phyloP scores from a whole-genome alignment of 2,797 vertebrate species.

The Cheirogaleus major region DNA sequence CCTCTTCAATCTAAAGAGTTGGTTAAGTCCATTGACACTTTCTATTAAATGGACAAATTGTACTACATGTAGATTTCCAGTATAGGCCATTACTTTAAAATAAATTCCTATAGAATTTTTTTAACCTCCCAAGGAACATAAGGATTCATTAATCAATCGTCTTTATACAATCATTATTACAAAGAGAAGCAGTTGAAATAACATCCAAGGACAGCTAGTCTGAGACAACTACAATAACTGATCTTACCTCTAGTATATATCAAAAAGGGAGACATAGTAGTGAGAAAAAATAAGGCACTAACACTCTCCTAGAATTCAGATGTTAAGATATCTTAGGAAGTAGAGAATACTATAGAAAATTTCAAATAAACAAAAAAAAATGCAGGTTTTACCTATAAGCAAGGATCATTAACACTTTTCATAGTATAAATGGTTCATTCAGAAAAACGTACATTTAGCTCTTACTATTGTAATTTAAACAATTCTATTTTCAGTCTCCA shows the following conservation, averaged over 20 bases:
- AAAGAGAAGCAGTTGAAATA: constrained; percentile 27
- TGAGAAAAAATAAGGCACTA: not conserved
- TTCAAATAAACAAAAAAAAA: not conserved
- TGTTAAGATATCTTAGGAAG: constrained; percentile 54
- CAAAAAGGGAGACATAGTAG: not conserved
- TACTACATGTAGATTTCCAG: not conserved
- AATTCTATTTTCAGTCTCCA: constrained; percentile 68
- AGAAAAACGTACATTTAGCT: constrained; percentile 63
- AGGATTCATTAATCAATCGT: constrained; percentile 36
- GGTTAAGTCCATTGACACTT: not conserved
- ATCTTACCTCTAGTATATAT: constrained; percentile 20
- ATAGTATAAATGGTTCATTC: constrained; percentile 51
- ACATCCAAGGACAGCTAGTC: not conserved
- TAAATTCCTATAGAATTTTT: constrained; percentile 6
- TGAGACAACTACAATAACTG: constrained; percentile 15
- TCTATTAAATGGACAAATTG: constrained; percentile 1
- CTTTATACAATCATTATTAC: constrained; percentile 42
- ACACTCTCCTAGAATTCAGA: constrained; percentile 4
- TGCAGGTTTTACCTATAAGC: constrained; percentile 58
- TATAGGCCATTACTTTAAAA: not conserved
- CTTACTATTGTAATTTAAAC: constrained; percentile 68
- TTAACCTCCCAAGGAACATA: not conserved
- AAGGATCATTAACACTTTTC: constrained; percentile 61
- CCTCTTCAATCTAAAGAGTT: not conserved
- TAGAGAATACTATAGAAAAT: not conserved